Evolutionary conservation across 2,113 vertebrate species (phyloP).

Genomic region (Oceanodroma tethys): DNA sequence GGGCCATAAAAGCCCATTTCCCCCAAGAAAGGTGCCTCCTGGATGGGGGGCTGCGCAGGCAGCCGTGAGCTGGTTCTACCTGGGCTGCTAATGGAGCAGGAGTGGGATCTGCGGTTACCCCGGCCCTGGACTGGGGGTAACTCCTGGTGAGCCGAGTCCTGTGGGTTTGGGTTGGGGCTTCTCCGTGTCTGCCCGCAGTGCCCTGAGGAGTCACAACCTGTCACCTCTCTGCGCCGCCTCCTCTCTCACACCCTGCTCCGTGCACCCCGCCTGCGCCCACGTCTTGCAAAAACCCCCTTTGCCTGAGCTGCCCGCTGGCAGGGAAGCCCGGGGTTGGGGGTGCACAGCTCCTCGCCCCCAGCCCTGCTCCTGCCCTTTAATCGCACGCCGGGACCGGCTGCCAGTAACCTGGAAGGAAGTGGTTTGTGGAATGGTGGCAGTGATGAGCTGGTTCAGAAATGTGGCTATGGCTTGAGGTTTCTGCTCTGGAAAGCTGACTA

Average conservation of each 20-base stretch:
- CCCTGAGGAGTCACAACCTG: background rate
- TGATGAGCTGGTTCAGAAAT: background rate
- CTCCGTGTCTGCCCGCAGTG: background rate
- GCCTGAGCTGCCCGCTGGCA: no score
- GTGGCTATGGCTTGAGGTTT: slow-evolving; percentile 67
- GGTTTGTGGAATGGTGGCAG: slow-evolving; percentile 58
- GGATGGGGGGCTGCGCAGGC: background rate
- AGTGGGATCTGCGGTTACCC: background rate
- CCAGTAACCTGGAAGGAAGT: slow-evolving; percentile 65
- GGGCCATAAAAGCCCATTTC: background rate
- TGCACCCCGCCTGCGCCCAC: background rate
- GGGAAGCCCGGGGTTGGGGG: background rate
- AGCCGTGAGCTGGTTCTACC: background rate
- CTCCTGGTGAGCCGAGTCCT: background rate
- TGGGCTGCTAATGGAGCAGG: background rate
- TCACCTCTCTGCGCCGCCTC: background rate
- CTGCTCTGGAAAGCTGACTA: slow-evolving; percentile 59
- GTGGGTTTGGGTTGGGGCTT: background rate
- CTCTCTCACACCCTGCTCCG: background rate
- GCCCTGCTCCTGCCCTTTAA: background rate
- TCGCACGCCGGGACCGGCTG: background rate
- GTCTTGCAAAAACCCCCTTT: background rate
- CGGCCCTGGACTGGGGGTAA: fast-evolving
- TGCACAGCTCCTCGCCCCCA: background rate
- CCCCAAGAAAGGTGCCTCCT: background rate